Evolutionary conservation across 2,113 vertebrate species (phyloP), one percentile per base, ranked within the genome.

Genomic region (Sorex araneus): DNA sequence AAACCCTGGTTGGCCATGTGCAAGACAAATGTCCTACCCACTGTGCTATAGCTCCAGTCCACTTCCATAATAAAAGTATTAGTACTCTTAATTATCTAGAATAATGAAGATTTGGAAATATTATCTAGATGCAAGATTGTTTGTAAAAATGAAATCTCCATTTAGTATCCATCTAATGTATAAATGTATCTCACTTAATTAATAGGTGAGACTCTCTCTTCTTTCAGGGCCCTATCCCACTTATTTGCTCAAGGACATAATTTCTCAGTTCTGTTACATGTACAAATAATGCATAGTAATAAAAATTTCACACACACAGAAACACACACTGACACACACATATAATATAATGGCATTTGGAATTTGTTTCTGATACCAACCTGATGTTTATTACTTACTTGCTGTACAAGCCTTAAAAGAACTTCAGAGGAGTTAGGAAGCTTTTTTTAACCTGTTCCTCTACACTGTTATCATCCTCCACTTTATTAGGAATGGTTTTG

Each of bases 401-500:
- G 64, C 64, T 66, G 27, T 0, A 2, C 27, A 23, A 66, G 64
- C 64, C 27, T 28, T 11, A 66, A 8, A 28, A 64, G 25, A 66
- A 66, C 64, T 30, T 66, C 64, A 66, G 64, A 66, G 28, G 64
- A 66, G 25, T 28, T 5, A 11, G 27, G 27, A 66, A 30, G 13
- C 10, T 66, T 66, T 66, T 2, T 28, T n/a, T n/a, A n/a, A n/a
- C 7, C 64, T 66, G 27, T 66, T 23, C 64, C 2, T 4, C 64
- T 30, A 8, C 30, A 30, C 28, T 28, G 27, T 66, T 34, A 66
- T 27, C 12, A 32, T 80, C 12, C 3, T 18, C 8, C 40, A 73
- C 27, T 15, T 67, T 84, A 12, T 45, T 12, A 18, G n/a, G 89
- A 25, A 28, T 13, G 84, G 32, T 84, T 87, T 84, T 93, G 73